Evolutionary conservation across 2,888 invertebrate species (phyloP), one percentile per base, ranked within the genome.

Genomic region (Bimastos eiseni): DNA sequence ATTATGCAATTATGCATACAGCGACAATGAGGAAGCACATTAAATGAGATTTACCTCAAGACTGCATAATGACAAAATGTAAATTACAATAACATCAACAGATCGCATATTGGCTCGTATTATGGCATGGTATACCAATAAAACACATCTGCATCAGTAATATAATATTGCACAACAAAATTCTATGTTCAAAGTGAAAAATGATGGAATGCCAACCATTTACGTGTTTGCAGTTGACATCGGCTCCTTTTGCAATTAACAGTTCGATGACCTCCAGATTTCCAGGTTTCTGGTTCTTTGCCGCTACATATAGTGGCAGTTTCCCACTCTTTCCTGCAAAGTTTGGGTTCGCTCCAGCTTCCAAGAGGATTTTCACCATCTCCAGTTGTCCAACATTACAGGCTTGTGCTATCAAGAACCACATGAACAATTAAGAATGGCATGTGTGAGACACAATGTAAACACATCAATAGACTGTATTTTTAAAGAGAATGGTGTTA

Each of bases 281-380:
- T 33, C 90, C 90, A 36, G 49, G 37, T 33, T 90, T 90, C 37
- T 37, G 70, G n/a, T 70, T 55, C 86, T 83, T 90, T 30, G 90
- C 88, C 4, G 92, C 92, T 37, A 91, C 83, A 49, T 91, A 91
- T 37, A 92, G 84, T 30, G 92, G 91, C 21, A 90, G 83, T 49
- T 91, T 90, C 19, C 91, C 90, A 36, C 90, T 84, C 33, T 89
- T 89, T 90, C 89, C 91, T 1, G 88, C 91, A 83, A 88, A 37
- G 88, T 92, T 92, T 13, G 91, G 90, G 89, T 91, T 90, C 17
- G 90, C 90, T 88, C 92, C 91, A 83, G 86, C 37, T 70, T 89
- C 88, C 4, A 92, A n/a, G 11, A 92, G 89, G 30, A 90, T 21
- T 36, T 38, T n/a, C 70, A 89, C 89, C 33, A 90, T 90, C n/a